phyloP scores from a whole-genome alignment of 2,888 invertebrate species.

The Epsilonema sp. region DNA sequence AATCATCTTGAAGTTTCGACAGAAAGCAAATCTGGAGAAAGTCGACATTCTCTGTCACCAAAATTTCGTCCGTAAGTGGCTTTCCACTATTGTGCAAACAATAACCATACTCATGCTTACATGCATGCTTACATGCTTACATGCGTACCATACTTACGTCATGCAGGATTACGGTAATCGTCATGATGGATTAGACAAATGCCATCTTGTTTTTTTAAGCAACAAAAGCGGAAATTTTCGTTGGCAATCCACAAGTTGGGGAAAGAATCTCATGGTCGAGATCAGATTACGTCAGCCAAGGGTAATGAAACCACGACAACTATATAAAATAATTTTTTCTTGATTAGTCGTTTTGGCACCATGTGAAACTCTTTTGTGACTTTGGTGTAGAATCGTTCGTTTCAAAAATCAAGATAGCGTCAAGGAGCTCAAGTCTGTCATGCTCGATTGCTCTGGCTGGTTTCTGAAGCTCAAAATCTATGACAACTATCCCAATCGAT shows the following conservation, averaged over 20 bases:
- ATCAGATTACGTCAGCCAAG: not conserved
- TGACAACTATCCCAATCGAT: constrained; percentile 55
- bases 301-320: not conserved
- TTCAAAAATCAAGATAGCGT: not conserved
- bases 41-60: not conserved
- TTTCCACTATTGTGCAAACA: no score
- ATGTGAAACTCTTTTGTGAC: not conserved
- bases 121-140: no score
- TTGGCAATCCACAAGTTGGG: not conserved
- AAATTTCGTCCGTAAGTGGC: not conserved
- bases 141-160: no score
- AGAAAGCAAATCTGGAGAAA: not conserved
- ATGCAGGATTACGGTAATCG: no score
- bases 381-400: not conserved
- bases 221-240: not conserved
- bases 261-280: not conserved
- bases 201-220: not conserved
- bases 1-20: not conserved
- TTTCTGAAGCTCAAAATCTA: constrained; percentile 65
- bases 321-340: not conserved
- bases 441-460: not conserved
- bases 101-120: no score
- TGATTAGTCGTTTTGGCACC: not conserved
- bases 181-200: no score
- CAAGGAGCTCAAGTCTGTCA: not conserved